Evolutionary conservation across 2,797 vertebrate genomes (phyloP), one percentile per base, ranked within the genome.

Genomic region (Eleutherodactylus coqui): DNA sequence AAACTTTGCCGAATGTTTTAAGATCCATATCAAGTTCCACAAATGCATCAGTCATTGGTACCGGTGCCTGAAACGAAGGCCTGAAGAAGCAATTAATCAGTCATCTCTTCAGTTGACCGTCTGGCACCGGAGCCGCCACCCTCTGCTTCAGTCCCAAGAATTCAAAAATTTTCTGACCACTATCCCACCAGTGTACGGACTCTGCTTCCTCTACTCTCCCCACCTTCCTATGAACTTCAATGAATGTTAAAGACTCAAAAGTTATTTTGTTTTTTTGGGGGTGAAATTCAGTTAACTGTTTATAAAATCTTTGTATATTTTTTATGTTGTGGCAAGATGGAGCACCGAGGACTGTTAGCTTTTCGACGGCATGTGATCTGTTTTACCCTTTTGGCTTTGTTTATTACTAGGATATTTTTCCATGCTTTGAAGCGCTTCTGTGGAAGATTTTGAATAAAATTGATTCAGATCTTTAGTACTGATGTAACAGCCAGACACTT

Each of bases 201-300:
- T 51, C 3, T n/a, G 47, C 47, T 51, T 51, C 51, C 29, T 76
- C 75, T 24, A 41, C 13, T 70, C 67, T 24, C 19, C 75, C 17
- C 45, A 53, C 32, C 2, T 70, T 82, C 29, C 43, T 38, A 53
- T 38, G 85, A 87, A 89, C 88, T 78, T 79, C 75, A 85, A 88
- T 90, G 88, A 89, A 89, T 90, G 89, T 91, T 43, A 51, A n/a
- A 77, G 85, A 88, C 88, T 88, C 67, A 87, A n/a, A n/a, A 86
- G 38, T 73, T 72, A 84, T 79, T 90, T 41, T 24, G 14, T 32
- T n/a, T 69, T 69, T 86, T 79, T 89, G 82, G 88, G 67, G 90
- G 64, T 86, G 86, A 88, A 89, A 89, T 60, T 88, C 69, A 88
- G 70, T 88, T 87, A 75, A 88, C 89, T 90, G 88, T 85, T 90